Evolutionary conservation across 2,888 invertebrate species (phyloP).

Genomic region (Macrostomum cliftonense): DNA sequence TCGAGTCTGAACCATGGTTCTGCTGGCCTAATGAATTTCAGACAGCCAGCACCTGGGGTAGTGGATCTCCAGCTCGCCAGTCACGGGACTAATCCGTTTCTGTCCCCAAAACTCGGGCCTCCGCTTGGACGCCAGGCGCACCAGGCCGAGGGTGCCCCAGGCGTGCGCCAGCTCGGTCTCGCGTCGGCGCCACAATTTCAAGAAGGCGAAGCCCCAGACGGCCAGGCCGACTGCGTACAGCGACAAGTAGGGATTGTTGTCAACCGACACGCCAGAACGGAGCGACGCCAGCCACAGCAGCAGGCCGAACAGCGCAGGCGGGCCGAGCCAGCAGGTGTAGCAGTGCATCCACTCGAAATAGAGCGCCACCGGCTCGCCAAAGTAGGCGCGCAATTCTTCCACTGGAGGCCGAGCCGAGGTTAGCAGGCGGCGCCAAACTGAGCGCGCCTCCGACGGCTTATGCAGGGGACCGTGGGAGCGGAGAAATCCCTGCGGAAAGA

Average conservation of each 20-base stretch:
- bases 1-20: too few relatives aligned
- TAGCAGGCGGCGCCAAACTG: too few relatives aligned
- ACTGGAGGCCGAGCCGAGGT: too few relatives aligned
- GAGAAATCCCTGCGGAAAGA: too few relatives aligned
- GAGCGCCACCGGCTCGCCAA: slow-evolving; percentile 54
- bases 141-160: slow-evolving; percentile 51
- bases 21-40: too few relatives aligned
- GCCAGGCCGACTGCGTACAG: slow-evolving; percentile 54
- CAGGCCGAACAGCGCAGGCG: slow-evolving; percentile 49
- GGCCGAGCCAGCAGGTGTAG: slow-evolving; percentile 50
- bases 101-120: background rate
- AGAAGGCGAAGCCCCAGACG: slow-evolving; percentile 54
- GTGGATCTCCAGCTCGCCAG: slow-evolving; percentile 49
- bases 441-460: too few relatives aligned
- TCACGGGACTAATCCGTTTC: slow-evolving; percentile 45
- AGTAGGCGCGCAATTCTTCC: slow-evolving; percentile 39
- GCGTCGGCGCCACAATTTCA: slow-evolving; percentile 53
- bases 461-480: too few relatives aligned
- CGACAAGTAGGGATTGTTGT: slow-evolving; percentile 44
- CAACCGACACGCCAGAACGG: background rate
- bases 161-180: slow-evolving; percentile 51
- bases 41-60: slow-evolving; percentile 41
- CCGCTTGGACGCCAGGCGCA: slow-evolving; percentile 15
- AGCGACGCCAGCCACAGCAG: slow-evolving; percentile 13
- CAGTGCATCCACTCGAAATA: slow-evolving; percentile 56